Conservation (phyloP, 2,888 invertebrate species). For the Galeruca laticollis region DNA sequence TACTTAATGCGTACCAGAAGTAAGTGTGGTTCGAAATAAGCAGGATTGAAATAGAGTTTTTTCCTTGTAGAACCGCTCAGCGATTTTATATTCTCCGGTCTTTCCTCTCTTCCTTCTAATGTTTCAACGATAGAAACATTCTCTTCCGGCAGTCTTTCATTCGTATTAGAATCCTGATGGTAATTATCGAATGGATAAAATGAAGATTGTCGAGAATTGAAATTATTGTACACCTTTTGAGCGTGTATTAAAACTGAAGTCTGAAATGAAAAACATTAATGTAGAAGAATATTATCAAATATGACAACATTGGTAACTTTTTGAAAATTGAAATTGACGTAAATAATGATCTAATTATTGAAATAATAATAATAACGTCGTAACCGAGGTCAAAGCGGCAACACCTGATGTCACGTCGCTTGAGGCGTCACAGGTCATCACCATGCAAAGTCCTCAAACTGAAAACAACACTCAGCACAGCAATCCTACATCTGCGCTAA, state of each 20-base stretch:
- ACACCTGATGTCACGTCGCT: constrained; percentile 9
- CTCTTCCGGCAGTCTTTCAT: constrained; percentile 84
- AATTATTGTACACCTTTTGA: constrained; percentile 46
- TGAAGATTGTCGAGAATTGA: constrained; percentile 30
- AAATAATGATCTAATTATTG: too few relatives aligned
- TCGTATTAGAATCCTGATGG: constrained; percentile 71
- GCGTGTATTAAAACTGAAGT: constrained; percentile 83
- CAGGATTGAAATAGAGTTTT: constrained; percentile 90
- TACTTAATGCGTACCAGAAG: constrained; percentile 74
- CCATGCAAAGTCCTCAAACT: constrained; percentile 17
- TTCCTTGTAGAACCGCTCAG: constrained; percentile 79
- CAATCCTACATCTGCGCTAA: not conserved
- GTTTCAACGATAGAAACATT: constrained; percentile 89
- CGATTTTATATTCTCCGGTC: constrained; percentile 75
- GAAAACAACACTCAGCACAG: too few relatives aligned
- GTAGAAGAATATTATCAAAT: constrained; percentile 40
- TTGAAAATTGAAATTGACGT: too few relatives aligned
- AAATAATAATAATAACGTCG: too few relatives aligned
- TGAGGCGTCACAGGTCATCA: constrained; percentile 12
- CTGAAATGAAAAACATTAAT: constrained; percentile 52
- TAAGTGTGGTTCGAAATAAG: constrained; percentile 90
- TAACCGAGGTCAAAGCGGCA: too few relatives aligned
- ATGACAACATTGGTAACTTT: not conserved
- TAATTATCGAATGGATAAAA: constrained; percentile 52
- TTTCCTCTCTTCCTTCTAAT: constrained; percentile 74